Percentiles rank a stretch among this genome's conserved stretches.
phyloP scores from a whole-genome alignment of 2,888 invertebrate genomes.

The Apodemia mormo region DNA sequence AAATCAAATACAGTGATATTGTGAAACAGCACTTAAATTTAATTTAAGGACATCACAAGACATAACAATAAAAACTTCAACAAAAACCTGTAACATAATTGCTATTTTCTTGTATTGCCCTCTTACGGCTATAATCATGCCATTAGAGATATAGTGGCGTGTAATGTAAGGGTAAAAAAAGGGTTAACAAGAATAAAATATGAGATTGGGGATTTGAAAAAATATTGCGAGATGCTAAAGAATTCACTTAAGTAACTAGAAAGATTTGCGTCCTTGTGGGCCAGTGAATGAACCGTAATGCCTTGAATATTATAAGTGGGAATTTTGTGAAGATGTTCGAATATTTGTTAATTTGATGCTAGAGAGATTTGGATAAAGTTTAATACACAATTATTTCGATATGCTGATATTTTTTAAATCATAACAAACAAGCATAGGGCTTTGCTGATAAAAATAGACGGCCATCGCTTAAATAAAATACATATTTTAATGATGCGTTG shows the following conservation, averaged over 20 bases:
- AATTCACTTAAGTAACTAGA: conserved; percentile 4
- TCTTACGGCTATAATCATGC: not conserved
- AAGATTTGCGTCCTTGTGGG: not conserved
- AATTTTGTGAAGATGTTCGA: no score
- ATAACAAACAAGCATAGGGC: no score
- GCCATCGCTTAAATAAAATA: no score
- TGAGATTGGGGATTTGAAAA: not conserved
- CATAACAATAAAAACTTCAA: not conserved
- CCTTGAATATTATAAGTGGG: no score
- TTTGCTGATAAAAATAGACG: no score
- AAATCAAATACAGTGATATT: no score
- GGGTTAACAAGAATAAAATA: conserved; percentile 9
- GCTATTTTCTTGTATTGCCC: not conserved
- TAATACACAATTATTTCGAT: no score
- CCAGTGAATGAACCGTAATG: no score
- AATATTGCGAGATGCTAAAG: conserved; percentile 4
- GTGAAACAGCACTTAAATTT: not conserved
- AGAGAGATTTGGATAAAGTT: no score
- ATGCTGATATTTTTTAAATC: no score
- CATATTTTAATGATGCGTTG: no score
- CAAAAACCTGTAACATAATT: not conserved
- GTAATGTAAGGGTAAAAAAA: conserved; percentile 1
- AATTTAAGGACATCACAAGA: not conserved
- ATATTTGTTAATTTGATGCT: no score
- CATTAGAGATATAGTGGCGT: not conserved